A percentile compares a stretch with the other conserved stretches of the same genome.
phyloP scores from a whole-genome alignment of 2,888 invertebrate species.

The Dryomyza anilis region DNA sequence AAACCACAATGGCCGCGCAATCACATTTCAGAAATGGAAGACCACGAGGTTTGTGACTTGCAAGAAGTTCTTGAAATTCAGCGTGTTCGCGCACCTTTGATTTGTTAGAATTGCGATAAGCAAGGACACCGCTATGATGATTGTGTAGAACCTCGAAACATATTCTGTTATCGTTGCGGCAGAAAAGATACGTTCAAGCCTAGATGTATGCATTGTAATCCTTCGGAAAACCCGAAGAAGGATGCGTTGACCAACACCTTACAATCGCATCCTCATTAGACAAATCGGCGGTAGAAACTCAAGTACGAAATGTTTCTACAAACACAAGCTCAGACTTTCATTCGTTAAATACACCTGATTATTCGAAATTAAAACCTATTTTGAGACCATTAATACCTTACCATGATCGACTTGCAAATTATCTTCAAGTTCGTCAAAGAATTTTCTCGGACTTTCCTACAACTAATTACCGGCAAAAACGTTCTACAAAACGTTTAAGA shows the following conservation, averaged over 20 bases:
- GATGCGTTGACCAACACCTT: background rate
- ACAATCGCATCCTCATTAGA: background rate
- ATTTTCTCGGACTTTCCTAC: no score
- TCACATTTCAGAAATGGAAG: background rate
- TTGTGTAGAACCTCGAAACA: background rate
- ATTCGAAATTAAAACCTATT: background rate
- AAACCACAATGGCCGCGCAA: background rate
- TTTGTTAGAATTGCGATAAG: background rate
- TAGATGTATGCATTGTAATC: background rate
- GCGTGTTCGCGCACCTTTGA: no score
- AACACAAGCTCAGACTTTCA: no score
- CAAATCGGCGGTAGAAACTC: background rate
- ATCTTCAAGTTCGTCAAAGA: background rate
- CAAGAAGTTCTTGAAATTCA: background rate
- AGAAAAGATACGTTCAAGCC: background rate
- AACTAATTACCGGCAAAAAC: background rate
- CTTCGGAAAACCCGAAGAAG: background rate
- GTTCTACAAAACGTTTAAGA: background rate
- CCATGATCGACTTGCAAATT: background rate
- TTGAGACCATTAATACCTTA: background rate
- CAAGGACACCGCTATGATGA: background rate
- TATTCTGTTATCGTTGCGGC: background rate
- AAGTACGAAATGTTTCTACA: no score
- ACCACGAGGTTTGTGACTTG: background rate
- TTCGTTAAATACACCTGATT: background rate